Percentiles rank a stretch among this genome's conserved stretches.
Evolutionary conservation across 2,888 invertebrate species (phyloP).

Genomic region (Agonum fuliginosum): DNA sequence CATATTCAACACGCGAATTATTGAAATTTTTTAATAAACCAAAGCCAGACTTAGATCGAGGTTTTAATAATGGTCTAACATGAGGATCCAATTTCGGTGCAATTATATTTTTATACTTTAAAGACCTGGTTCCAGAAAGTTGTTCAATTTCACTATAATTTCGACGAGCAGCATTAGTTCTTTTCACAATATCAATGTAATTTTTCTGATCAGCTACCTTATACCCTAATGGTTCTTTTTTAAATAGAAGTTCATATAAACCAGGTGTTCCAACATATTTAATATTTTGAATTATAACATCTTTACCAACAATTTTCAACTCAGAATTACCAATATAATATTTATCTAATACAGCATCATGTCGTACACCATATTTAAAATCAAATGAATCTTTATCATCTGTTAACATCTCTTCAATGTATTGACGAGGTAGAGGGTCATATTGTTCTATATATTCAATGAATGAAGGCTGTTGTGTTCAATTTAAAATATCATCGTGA

Average conservation of each 20-base stretch:
- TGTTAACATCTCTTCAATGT: neutral
- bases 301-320: slow-evolving; percentile 45
- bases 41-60: neutral
- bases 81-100: slow-evolving; percentile 21
- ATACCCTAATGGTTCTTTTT: slow-evolving; percentile 51
- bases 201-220: slow-evolving; percentile 39
- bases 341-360: slow-evolving; percentile 1
- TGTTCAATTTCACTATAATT: slow-evolving; percentile 43
- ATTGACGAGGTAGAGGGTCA: too few relatives aligned
- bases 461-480: too few relatives aligned
- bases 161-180: slow-evolving; percentile 44
- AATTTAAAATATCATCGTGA: too few relatives aligned
- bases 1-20: slow-evolving; percentile 26
- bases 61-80: too few relatives aligned
- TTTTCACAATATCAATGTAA: slow-evolving; percentile 55
- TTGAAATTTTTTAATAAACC: slow-evolving; percentile 1
- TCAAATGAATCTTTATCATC: slow-evolving; percentile 30
- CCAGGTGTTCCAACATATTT: slow-evolving; percentile 53
- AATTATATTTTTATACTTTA: slow-evolving; percentile 53
- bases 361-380: slow-evolving; percentile 17
- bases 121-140: slow-evolving; percentile 22
- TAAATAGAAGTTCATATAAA: slow-evolving; percentile 59
- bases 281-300: slow-evolving; percentile 37
- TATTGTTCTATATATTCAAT: neutral
- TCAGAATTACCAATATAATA: neutral